phyloP scores from a whole-genome alignment of 1,140 invertebrate species.

The Drosophila busckii region DNA sequence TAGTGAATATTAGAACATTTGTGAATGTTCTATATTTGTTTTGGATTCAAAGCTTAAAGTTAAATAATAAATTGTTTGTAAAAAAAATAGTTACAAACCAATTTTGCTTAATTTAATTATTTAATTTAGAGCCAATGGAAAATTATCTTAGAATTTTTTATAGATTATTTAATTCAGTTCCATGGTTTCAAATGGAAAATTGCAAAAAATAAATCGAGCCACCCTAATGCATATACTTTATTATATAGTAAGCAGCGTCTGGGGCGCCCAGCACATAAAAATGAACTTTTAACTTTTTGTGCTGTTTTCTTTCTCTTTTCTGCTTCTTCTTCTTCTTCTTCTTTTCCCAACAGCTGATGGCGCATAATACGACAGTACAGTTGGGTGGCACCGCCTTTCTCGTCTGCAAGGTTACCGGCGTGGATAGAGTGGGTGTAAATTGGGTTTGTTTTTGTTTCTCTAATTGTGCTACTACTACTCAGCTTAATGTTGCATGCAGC shows the following conservation, averaged over 20 bases:
- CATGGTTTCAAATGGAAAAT: no score
- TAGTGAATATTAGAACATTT: no score
- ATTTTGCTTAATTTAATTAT: no score
- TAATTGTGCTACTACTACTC: conserved; percentile 43
- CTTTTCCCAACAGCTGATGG: conserved; percentile 82
- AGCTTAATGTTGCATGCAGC: conserved; percentile 7
- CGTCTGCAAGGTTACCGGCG: conserved; percentile 85
- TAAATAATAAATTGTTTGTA: no score
- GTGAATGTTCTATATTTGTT: no score
- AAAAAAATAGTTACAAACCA: no score
- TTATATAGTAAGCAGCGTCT: conserved; percentile 8
- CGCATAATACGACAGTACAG: conserved; percentile 89
- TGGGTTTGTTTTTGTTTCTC: conserved; percentile 78
- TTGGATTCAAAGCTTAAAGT: no score
- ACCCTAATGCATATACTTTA: conserved; percentile 3
- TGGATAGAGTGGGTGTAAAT: conserved; percentile 79
- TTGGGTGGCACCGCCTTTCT: conserved; percentile 90
- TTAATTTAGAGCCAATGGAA: no score
- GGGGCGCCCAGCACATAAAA: conserved; percentile 41
- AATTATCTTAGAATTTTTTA: no score
- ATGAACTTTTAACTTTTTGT: conserved; percentile 77
- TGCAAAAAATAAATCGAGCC: no score
- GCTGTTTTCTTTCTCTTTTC: conserved; percentile 30
- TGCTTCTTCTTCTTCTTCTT: not conserved
- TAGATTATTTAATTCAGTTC: no score